A percentile compares a stretch with the other conserved stretches of the same genome.
Evolutionary conservation across 2,888 invertebrate genomes (phyloP).

Genomic region (Octonoba sinensis): DNA sequence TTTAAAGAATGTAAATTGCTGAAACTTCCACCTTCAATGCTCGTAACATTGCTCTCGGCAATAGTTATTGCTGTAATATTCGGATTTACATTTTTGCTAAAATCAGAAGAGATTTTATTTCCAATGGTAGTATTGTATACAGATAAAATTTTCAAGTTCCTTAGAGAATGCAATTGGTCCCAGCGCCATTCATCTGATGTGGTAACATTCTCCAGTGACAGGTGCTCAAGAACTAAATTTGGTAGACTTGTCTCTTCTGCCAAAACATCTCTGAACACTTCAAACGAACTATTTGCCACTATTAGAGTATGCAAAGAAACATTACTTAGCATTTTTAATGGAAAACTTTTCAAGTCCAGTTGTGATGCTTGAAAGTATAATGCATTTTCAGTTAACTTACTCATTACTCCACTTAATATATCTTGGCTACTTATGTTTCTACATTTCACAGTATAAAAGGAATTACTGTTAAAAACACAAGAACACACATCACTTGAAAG

Average conservation of each 20-base stretch:
- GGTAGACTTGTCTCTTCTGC: background rate
- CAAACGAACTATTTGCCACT: constrained; percentile 39
- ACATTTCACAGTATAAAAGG: constrained; percentile 19
- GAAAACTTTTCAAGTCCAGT: constrained; percentile 17
- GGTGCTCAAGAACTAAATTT: constrained; percentile 20
- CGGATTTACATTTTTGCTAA: constrained; percentile 15
- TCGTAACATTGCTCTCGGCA: constrained; percentile 19
- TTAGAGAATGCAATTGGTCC: constrained; percentile 24
- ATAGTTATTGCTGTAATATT: constrained; percentile 14
- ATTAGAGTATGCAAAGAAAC: constrained; percentile 24
- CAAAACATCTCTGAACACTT: background rate
- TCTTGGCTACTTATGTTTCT: background rate
- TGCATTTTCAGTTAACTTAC: constrained; percentile 13
- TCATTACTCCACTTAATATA: constrained; percentile 4
- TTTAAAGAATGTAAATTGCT: constrained; percentile 9
- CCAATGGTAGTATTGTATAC: constrained; percentile 26
- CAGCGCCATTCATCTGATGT: background rate
- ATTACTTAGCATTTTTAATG: constrained; percentile 8
- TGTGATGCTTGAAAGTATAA: constrained; percentile 17
- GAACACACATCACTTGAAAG: constrained; percentile 13
- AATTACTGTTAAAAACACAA: constrained; percentile 16
- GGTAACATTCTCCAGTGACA: constrained; percentile 42
- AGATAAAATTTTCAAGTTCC: constrained; percentile 17
- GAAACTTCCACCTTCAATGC: constrained; percentile 22
- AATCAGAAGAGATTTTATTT: background rate